Evolutionary conservation across 2,797 vertebrate genomes (phyloP), one percentile per base, ranked within the genome.

Genomic region (Liparis tanakae): DNA sequence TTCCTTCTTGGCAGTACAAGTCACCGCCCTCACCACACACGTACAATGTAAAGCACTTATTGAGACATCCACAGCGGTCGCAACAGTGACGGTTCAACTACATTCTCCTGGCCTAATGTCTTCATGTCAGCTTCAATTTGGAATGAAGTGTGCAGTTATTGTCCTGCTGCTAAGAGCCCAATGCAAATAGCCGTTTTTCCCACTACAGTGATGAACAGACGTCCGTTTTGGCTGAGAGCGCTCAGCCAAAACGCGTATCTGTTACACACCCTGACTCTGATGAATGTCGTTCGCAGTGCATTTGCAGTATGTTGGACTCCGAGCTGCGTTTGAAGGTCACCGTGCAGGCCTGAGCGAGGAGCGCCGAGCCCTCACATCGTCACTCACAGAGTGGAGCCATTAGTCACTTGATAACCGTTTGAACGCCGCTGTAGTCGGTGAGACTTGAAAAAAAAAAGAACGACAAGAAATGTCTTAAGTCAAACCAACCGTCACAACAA

Each of bases 21-120:
- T 85, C 76, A 64, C 78, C 85, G 67, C 77, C 89, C 63, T 88
- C 87, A 83, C 82, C 79, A 76, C 74, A 89, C 82, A 85, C 69
- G 67, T 65, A 69, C 69, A 80, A 85, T 88, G 84, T 93, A 94
- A 95, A 93, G 94, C 93, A 94, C 92, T 94, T 94, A 90, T 88
- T 90, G 87, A 93, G 88, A 93, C 90, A 91, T 93, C 91, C 88
- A 90, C 85, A 86, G 91, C 91, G 84, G 90, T 92, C 83, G 70
- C 84, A 79, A 85, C 83, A 85, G 87, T 73, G 81, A 90, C 73
- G 79, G 75, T 85, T 90, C 86, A 81, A 82, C 89, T 93, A 92
- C 91, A 90, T 92, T 93, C 92, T 90, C 83, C 72, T 72, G 10
- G 87, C 90, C 75, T 83, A 78, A 86, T 80, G 76, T 87, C 85